Conservation (phyloP, 2,113 vertebrate species). For the Machaerirhynchus nigripectus region DNA sequence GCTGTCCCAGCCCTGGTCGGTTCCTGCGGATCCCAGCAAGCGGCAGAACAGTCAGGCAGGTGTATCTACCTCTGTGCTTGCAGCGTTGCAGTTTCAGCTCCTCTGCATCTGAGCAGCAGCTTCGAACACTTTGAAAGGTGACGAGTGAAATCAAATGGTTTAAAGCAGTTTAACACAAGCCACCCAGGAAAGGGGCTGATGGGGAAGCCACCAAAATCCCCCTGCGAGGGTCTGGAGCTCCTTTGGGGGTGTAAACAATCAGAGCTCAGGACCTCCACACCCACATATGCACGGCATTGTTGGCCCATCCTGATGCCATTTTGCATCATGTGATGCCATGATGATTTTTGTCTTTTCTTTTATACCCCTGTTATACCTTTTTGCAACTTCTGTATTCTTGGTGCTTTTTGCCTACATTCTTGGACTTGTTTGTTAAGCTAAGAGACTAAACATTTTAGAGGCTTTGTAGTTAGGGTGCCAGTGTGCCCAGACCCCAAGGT, state of each 20-base stretch:
- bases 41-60: background rate
- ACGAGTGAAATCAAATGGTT: background rate
- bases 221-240: accelerated
- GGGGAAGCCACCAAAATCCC: background rate
- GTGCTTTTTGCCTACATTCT: too few species aligned
- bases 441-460: too few species aligned
- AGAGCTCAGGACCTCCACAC: accelerated
- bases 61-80: background rate
- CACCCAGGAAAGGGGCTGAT: background rate
- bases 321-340: too few species aligned
- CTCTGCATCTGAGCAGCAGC: background rate
- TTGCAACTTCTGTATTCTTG: too few species aligned
- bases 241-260: background rate
- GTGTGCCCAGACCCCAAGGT: too few species aligned
- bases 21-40: background rate
- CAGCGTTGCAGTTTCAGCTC: background rate
- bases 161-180: background rate
- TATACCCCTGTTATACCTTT: too few species aligned
- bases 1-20: accelerated
- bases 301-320: accelerated
- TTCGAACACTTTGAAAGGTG: background rate
- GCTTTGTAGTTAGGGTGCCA: too few species aligned
- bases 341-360: too few species aligned
- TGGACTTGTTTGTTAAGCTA: too few species aligned
- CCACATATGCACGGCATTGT: accelerated